Base-by-base conservation (phyloP, 2,888 invertebrate genomes). In the Hecatera dysodea region DNA sequence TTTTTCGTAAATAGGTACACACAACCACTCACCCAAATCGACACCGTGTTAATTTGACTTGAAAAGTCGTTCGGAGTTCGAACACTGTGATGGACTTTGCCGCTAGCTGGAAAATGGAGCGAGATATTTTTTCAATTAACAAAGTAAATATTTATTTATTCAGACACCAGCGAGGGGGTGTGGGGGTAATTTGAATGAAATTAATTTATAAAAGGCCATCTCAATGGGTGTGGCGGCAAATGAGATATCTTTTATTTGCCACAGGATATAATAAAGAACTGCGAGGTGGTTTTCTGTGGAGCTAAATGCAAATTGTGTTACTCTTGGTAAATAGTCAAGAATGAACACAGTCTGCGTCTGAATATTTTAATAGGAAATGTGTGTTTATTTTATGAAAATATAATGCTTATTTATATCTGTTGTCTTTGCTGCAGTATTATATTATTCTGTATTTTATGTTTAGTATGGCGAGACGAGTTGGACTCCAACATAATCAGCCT, bases 91-190 rank as follows among this genome's bases (percentile, higher is more conserved):
- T 22, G 9, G 36, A 67, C 12, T 55, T 50, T 65, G 68, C 29
- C 50, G 11, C 9, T 57, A 24, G 55, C 33, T 78, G 70, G 63
- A 85, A 83, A 71, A 74, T 68, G 19, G 6, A 2, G 46, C 11
- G 36, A 89, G 86, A 88, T 88, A 87, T 88, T 89, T 88, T 90
- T 90, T 89, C 89, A 90, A 90, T 90, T 90, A 90, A 86, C 86
- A 84, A 81, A 87, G 86, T 86, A 90, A 90, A 90, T 90, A 85
- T 90, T 90, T 90, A 89, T 89, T 87, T 88, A 86, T 85, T 78
- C 81, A 79, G 80, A 80, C 72, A 67, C 70, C 74, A 61, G 78
- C 75, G 78, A 70, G 48, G 75, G 68, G 39, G 46, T 63, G 73
- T 57, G 63, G 68, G 53, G 77, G 81, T 86, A 87, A 91, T 90